Base-by-base conservation (phyloP, 2,113 vertebrate species). In the Trichechus manatus region DNA sequence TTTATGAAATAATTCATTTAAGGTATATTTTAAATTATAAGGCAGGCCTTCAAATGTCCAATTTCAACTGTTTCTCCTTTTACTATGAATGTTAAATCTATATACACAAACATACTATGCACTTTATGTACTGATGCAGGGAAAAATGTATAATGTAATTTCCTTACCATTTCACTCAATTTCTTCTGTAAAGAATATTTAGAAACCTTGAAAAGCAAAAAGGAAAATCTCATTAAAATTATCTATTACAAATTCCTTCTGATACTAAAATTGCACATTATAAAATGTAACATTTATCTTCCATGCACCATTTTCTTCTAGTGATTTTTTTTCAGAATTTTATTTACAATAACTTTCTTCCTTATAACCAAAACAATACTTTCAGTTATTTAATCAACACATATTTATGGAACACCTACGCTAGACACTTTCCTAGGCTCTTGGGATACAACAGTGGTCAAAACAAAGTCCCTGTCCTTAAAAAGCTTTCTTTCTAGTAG, bases 131-230 rank as follows among this genome's bases (percentile, higher is more conserved):
- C 2, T 74, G 79, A 87, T 63, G 8, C 61, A 78, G 33, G 8
- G 27, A 20, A 79, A 78, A 75, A 85, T 59, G 50, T 61, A 84
- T 70, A 83, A 0, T 88, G 95, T 50, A 85, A 82, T 97, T 97
- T 98, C 88, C 99, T 99, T 99, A 99, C 99, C 99, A 99, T 98
- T 98, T 99, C 99, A 64, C 98, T 99, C 94, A 99, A 97, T 98
- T 99, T 99, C 99, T 99, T 99, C 98, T 99, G 99, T 98, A 99
- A 99, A 98, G 98, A 99, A 98, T 99, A 99, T 98, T 99, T 99
- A 98, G 99, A 99, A 98, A 99, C 98, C 99, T 99, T 99, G 95
- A 98, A 99, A 98, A 99, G 47, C 95, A 91, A 63, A 59, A 1
- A 7, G 6, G 98, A 90, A 87, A 89, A 98, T 92, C 13, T 95